Percentiles rank a stretch among this genome's conserved stretches.
Conservation (phyloP, 2,797 vertebrate species). For the Benthosema pterotum region DNA sequence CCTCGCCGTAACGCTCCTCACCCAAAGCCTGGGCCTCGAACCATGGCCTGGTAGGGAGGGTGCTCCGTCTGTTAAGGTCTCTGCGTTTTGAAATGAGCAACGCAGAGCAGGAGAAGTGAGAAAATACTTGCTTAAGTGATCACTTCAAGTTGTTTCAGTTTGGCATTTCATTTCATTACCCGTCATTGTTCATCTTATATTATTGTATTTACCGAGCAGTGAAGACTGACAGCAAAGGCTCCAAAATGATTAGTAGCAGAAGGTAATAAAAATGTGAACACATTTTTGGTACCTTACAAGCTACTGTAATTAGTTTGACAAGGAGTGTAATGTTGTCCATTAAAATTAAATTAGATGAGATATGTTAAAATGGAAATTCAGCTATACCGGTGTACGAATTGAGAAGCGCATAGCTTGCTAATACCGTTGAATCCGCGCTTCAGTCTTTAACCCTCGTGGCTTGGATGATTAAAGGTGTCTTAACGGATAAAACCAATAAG, state of each 20-base stretch:
- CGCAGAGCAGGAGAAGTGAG: too few species aligned
- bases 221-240: neutral
- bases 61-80: too few species aligned
- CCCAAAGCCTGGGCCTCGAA: conserved; percentile 40
- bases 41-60: neutral
- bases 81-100: conserved; percentile 26
- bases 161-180: neutral
- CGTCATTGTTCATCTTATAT: neutral
- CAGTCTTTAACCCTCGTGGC: too few species aligned
- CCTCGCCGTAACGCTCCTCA: conserved; percentile 39
- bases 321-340: too few species aligned
- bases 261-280: conserved; percentile 16
- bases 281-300: neutral
- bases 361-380: neutral
- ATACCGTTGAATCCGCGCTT: too few species aligned
- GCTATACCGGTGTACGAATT: neutral
- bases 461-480: too few species aligned
- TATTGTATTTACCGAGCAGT: neutral
- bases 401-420: too few species aligned
- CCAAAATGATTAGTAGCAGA: conserved; percentile 1
- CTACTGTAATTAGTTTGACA: too few species aligned
- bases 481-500: neutral
- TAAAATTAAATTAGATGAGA: neutral
- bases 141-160: too few species aligned
- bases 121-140: neutral